Conservation (phyloP, 2,113 vertebrate genomes). For the Dicentrarchus labrax region DNA sequence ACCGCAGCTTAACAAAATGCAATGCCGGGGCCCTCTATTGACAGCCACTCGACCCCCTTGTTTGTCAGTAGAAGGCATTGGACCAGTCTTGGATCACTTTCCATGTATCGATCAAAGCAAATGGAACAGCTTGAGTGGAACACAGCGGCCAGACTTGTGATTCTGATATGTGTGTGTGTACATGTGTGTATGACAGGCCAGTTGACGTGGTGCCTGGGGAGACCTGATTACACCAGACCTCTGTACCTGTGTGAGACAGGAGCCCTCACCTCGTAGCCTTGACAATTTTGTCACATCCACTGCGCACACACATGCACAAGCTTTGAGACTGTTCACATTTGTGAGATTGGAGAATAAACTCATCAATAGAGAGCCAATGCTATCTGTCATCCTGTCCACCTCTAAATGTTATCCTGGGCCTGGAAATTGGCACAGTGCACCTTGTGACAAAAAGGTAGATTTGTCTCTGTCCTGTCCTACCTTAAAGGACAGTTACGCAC, state of each 20-base stretch:
- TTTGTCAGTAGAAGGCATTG: constrained; percentile 56
- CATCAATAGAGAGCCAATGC: constrained; percentile 12
- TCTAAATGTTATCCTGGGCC: constrained; percentile 29
- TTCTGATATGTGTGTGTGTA: constrained; percentile 42
- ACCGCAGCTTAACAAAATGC: constrained; percentile 30
- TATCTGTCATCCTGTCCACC: constrained; percentile 35
- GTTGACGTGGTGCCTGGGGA: constrained; percentile 53
- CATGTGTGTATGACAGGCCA: constrained; percentile 53
- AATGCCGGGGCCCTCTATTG: constrained; percentile 22
- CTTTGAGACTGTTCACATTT: constrained; percentile 4
- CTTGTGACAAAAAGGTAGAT: constrained; percentile 16
- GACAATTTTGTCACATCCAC: constrained; percentile 44
- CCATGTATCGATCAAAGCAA: constrained; percentile 61
- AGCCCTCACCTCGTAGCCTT: constrained; percentile 27
- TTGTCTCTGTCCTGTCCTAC: constrained; percentile 18
- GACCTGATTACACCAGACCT: constrained; percentile 53
- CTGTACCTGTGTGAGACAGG: constrained; percentile 38
- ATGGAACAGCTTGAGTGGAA: constrained; percentile 57
- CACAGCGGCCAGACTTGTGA: constrained; percentile 36
- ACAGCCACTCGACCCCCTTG: constrained; percentile 26
- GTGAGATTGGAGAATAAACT: constrained; percentile 48
- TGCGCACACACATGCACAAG: constrained; percentile 1
- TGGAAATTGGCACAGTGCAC: constrained; percentile 27
- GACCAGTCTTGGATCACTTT: constrained; percentile 45
- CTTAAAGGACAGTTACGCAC: not conserved